Base-by-base conservation (phyloP, 1,140 invertebrate species). In the Mamestra configurata region DNA sequence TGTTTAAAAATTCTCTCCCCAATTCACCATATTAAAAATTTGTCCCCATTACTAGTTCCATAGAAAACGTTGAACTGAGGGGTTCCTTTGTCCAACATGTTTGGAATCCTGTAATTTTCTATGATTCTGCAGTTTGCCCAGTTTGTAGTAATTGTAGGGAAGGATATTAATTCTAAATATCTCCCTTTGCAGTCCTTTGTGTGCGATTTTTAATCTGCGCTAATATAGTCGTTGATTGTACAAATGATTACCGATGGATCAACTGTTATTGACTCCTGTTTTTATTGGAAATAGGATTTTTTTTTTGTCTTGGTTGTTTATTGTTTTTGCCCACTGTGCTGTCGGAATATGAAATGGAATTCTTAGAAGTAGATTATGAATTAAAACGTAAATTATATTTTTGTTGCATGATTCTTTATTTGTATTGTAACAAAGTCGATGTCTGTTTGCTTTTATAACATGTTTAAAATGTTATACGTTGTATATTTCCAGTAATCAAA, bases 61-160 rank as follows among this genome's bases (percentile, higher is more conserved):
- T 86, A 81, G 87, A 85, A 87, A 79, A 86, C 61, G 83, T 88
- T 85, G 83, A 82, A 83, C 81, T 79, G 84, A 90, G 90, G 90
- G 89, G 87, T 75, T 13, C 51, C 88, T 81, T 94, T 93, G 91
- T 93, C 22, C 57, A 22, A 82, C 82, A 89, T 92, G 91, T 93
- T 92, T 91, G 86, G 88, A 89, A 90, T 93, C 90, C 91, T 88
- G 90, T 94, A 94, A 94, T 94, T 93, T 94, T 88, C 90, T 91
- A 90, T 88, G 92, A 93, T 89, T 92, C 86, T 90, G 88, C 89
- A 91, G 87, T 92, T 92, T 90, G 88, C 77, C 87, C 85, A 76
- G 86, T 86, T 88, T 86, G 82, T 80, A 80, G 84, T 92, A 91
- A 93, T 91, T 90, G 87, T 87, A 86, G 87, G 88, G 85, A 49